Evolutionary conservation across 1,140 invertebrate genomes (phyloP).

Genomic region (Drosophila malerkotliana): DNA sequence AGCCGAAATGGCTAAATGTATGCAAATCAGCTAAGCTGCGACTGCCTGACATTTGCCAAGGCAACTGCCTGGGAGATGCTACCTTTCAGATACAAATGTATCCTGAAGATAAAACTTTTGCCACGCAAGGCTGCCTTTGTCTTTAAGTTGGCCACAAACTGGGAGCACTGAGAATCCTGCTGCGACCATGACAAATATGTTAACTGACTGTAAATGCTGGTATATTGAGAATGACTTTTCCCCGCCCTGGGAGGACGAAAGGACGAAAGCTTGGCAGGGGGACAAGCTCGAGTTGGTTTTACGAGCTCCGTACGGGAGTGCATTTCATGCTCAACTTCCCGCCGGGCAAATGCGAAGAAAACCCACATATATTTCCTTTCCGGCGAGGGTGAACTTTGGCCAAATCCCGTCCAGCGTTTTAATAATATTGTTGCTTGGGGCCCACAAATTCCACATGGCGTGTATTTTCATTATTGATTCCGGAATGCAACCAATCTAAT

Average conservation of each 20-base stretch:
- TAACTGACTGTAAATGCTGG: slow-evolving; percentile 32
- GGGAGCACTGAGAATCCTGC: not conserved
- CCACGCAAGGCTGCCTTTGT: slow-evolving; percentile 8
- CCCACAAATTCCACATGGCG: slow-evolving; percentile 10
- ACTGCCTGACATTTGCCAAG: slow-evolving; percentile 7
- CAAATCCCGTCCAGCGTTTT: slow-evolving; percentile 49
- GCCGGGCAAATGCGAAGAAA: not conserved
- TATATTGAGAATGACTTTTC: slow-evolving; percentile 18
- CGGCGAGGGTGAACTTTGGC: not conserved
- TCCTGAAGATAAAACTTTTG: slow-evolving; percentile 14
- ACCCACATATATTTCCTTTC: slow-evolving; percentile 2
- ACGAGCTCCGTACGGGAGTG: slow-evolving; percentile 36
- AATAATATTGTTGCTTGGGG: slow-evolving; percentile 34
- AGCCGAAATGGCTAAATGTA: slow-evolving; percentile 1
- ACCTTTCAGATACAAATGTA: not conserved
- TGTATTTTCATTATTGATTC: slow-evolving; percentile 37
- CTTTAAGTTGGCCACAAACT: slow-evolving; percentile 12
- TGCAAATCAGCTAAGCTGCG: slow-evolving; percentile 20
- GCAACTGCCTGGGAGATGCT: not conserved
- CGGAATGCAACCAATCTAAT: slow-evolving; percentile 12
- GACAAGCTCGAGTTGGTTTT: slow-evolving; percentile 51
- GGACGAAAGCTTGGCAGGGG: not conserved
- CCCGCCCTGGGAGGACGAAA: not conserved
- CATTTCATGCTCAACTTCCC: slow-evolving; percentile 52
- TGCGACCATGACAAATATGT: slow-evolving; percentile 26